Conservation (phyloP, 2,888 invertebrate species). For the Hemicrepidius hirtus region DNA sequence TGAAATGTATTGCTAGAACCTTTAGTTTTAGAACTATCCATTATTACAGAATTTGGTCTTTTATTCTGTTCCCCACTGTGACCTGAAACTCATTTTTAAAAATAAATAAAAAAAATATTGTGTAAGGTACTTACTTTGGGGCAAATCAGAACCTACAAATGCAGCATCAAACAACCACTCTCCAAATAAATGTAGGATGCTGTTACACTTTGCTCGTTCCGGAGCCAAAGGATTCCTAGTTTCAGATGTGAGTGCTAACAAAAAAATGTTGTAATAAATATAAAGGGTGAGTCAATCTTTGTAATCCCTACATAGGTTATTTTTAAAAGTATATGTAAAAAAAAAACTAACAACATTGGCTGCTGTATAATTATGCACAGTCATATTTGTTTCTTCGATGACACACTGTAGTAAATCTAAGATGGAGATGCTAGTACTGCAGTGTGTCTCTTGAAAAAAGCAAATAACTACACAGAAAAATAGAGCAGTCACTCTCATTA, state of each 20-base stretch:
- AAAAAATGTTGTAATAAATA: slow-evolving; percentile 12
- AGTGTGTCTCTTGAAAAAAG: too few relatives aligned
- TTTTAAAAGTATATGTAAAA: too few relatives aligned
- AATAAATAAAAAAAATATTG: background rate
- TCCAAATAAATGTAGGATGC: slow-evolving; percentile 95
- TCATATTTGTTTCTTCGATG: too few relatives aligned
- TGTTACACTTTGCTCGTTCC: slow-evolving; percentile 93
- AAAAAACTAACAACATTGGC: too few relatives aligned
- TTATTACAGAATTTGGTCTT: slow-evolving; percentile 80
- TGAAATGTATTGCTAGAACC: slow-evolving; percentile 76
- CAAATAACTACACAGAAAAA: too few relatives aligned
- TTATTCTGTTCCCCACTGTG: slow-evolving; percentile 74
- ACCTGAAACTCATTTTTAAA: slow-evolving; percentile 59
- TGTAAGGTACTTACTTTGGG: slow-evolving; percentile 70
- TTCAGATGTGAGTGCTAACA: slow-evolving; percentile 77
- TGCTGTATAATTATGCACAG: too few relatives aligned
- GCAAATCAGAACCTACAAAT: slow-evolving; percentile 85
- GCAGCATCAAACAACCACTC: slow-evolving; percentile 98
- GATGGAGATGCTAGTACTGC: too few relatives aligned
- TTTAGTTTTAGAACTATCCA: slow-evolving; percentile 76
- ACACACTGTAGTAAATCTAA: too few relatives aligned
- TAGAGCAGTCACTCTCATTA: too few relatives aligned
- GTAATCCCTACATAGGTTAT: too few relatives aligned
- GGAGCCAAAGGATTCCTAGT: slow-evolving; percentile 78
- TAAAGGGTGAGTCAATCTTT: background rate